Conservation (phyloP, 2,113 vertebrate species). For the Passer montanus region DNA sequence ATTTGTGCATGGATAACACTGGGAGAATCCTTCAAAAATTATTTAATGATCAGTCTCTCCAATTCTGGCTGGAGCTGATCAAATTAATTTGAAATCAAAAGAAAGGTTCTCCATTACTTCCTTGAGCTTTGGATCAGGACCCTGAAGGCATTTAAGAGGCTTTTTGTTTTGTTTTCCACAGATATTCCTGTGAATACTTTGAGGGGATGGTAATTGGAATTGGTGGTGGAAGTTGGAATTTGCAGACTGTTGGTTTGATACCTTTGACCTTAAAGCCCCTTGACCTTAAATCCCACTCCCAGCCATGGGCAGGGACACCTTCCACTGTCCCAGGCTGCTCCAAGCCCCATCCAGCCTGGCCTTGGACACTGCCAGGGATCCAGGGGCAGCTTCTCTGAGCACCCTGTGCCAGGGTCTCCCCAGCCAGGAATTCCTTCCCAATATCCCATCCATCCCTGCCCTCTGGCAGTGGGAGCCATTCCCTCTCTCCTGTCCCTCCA, state of each 20-base stretch:
- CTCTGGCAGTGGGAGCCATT: not conserved
- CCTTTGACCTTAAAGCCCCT: not conserved
- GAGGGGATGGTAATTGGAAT: not conserved
- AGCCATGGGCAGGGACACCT: not conserved
- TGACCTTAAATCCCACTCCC: not conserved
- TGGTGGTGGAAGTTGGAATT: not conserved
- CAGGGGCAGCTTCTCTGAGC: not conserved
- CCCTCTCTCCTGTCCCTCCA: not conserved
- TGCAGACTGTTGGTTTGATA: not conserved
- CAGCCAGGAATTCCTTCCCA: not conserved
- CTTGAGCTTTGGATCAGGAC: not conserved
- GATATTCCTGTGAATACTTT: not conserved
- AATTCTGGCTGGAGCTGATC: not conserved
- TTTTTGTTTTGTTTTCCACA: not conserved
- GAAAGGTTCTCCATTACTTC: not conserved
- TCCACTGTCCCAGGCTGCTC: accelerated
- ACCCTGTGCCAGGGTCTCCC: accelerated
- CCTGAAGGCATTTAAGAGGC: not conserved
- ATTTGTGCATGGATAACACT: not conserved
- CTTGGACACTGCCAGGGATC: not conserved
- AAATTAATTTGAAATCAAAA: not conserved
- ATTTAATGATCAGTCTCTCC: not conserved
- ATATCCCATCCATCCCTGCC: accelerated
- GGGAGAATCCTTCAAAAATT: not conserved
- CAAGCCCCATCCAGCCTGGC: accelerated